Conservation (phyloP, 1,140 invertebrate genomes). For the Brachionus paranguensis region DNA sequence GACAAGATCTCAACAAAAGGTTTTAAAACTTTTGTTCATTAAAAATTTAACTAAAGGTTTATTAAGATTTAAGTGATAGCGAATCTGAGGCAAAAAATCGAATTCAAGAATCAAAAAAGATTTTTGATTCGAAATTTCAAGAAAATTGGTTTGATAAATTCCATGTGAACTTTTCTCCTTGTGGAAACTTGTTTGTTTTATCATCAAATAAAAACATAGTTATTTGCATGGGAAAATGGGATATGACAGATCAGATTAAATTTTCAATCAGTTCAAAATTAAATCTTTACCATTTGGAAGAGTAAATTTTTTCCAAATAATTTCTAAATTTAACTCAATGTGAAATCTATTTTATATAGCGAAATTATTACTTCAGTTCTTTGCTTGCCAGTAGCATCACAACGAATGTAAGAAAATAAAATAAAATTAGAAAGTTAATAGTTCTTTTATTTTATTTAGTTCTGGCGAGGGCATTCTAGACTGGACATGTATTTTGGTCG, state of each 20-base stretch:
- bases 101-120: not conserved
- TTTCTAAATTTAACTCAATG: no score
- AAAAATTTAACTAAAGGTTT: not conserved
- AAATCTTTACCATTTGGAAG: not conserved
- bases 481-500: slow-evolving; percentile 84
- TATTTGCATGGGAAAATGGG: slow-evolving; percentile 36
- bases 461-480: slow-evolving; percentile 67
- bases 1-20: not conserved
- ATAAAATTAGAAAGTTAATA: not conserved
- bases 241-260: slow-evolving; percentile 16
- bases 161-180: slow-evolving; percentile 14
- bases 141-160: slow-evolving; percentile 31
- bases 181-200: slow-evolving; percentile 1
- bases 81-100: not conserved
- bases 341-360: slow-evolving; percentile 40
- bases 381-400: slow-evolving; percentile 58
- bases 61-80: not conserved
- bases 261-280: slow-evolving; percentile 18
- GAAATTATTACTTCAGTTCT: slow-evolving; percentile 49
- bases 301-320: not conserved
- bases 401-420: slow-evolving; percentile 54
- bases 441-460: slow-evolving; percentile 45
- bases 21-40: not conserved
- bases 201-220: not conserved
- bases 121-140: not conserved